Conservation (phyloP, 1,140 invertebrate species). For the Trinorchestia longiramus region DNA sequence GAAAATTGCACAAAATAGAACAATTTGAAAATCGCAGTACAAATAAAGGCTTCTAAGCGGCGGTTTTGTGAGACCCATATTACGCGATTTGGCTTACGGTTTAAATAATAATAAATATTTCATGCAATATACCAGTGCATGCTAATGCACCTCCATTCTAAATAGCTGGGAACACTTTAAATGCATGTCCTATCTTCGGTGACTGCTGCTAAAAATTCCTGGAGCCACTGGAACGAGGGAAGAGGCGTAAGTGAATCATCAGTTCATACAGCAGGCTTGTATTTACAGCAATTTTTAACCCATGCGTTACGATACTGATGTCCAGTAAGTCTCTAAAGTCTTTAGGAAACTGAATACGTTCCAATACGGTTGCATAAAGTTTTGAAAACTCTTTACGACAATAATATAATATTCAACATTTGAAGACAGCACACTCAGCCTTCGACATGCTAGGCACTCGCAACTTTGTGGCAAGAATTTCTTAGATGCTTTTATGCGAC, state of each 20-base stretch:
- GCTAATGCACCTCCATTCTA: too few species aligned
- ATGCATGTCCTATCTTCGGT: not conserved
- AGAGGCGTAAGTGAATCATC: not conserved
- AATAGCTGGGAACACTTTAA: too few species aligned
- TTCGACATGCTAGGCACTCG: not conserved
- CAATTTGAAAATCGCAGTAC: too few species aligned
- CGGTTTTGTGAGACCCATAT: too few species aligned
- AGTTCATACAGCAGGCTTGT: not conserved
- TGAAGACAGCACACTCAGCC: not conserved
- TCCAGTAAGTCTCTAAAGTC: not conserved
- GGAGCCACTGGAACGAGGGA: not conserved
- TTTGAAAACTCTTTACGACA: not conserved
- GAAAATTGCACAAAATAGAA: too few species aligned
- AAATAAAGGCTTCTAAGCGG: too few species aligned
- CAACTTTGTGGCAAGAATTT: too few species aligned
- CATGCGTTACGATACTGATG: not conserved
- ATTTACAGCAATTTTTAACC: not conserved
- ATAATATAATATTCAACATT: not conserved
- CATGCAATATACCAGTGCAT: too few species aligned
- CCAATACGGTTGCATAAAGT: not conserved
- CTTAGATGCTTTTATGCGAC: not conserved
- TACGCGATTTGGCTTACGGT: too few species aligned
- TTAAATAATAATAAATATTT: too few species aligned
- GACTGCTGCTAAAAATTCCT: not conserved
- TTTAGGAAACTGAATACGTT: not conserved